A percentile compares a stretch with the other conserved stretches of the same genome.
Evolutionary conservation across 2,888 invertebrate genomes (phyloP).

Genomic region (Xanthorhoe designata): DNA sequence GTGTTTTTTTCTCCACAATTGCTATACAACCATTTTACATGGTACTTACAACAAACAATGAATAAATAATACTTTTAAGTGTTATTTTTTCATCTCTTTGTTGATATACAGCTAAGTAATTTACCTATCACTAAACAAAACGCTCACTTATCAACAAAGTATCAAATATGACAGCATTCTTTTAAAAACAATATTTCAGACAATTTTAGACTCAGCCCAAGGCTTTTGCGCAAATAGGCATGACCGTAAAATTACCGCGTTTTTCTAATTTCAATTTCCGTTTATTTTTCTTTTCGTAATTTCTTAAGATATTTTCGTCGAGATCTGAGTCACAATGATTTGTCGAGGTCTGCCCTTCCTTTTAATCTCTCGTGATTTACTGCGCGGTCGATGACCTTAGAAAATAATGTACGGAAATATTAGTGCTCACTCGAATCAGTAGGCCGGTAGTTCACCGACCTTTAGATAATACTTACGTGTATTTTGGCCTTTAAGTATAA

Average conservation of each 20-base stretch:
- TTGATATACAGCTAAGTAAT: too few species aligned
- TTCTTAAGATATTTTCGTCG: slow-evolving; percentile 36
- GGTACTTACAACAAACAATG: too few species aligned
- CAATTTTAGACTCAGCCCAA: background rate
- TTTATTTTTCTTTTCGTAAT: slow-evolving; percentile 24
- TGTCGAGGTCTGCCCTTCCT: slow-evolving; percentile 31
- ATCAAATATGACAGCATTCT: background rate
- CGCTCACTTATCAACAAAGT: too few species aligned
- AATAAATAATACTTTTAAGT: too few species aligned
- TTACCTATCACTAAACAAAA: too few species aligned
- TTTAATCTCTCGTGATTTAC: slow-evolving; percentile 43
- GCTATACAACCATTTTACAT: too few species aligned
- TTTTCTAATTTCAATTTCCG: background rate
- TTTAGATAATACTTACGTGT: slow-evolving; percentile 6
- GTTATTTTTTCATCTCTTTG: too few species aligned
- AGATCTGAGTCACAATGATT: slow-evolving; percentile 42
- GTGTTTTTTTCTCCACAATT: too few species aligned
- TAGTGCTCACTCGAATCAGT: slow-evolving; percentile 28
- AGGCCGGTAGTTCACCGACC: slow-evolving; percentile 22
- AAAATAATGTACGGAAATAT: slow-evolving; percentile 36
- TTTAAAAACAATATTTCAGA: background rate
- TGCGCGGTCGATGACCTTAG: slow-evolving; percentile 37
- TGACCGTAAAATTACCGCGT: background rate
- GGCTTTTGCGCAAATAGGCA: background rate
- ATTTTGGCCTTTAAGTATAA: slow-evolving; percentile 1